Conservation (phyloP, 2,113 vertebrate genomes). For the Zapornia atra region DNA sequence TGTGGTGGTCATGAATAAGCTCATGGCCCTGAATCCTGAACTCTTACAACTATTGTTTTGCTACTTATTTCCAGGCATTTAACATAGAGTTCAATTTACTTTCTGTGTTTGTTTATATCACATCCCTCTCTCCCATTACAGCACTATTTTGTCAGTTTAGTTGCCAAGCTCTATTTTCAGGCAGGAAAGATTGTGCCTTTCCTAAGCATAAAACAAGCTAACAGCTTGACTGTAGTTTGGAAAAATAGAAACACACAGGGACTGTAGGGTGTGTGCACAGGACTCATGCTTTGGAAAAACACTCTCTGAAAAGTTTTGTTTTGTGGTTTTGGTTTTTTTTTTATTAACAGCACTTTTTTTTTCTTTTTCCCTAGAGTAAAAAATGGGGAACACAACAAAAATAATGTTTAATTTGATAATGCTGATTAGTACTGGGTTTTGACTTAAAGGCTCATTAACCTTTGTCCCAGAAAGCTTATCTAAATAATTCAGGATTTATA, state of each 20-base stretch:
- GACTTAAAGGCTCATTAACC: conserved; percentile 36
- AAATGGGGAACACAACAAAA: not conserved
- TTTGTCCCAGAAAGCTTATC: conserved; percentile 52
- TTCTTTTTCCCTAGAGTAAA: not conserved
- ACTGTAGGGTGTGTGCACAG: not conserved
- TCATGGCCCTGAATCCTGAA: not conserved
- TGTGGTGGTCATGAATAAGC: not conserved
- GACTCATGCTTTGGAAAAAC: not conserved
- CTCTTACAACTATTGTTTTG: not conserved
- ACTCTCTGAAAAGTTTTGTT: not conserved
- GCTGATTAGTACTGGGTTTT: not conserved
- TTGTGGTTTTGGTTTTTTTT: no score
- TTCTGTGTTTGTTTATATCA: not conserved
- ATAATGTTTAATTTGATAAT: conserved; percentile 1
- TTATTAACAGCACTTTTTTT: no score
- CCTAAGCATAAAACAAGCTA: accelerated
- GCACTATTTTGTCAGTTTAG: not conserved
- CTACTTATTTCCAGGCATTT: not conserved
- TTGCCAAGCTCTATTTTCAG: not conserved
- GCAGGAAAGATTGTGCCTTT: not conserved
- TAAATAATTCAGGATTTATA: conserved; percentile 49
- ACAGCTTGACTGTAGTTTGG: not conserved
- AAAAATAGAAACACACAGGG: not conserved
- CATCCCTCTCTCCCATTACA: not conserved
- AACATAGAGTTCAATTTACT: not conserved